Base-by-base conservation (phyloP, 1,140 invertebrate genomes). In the Ptiloglossa arizonensis region DNA sequence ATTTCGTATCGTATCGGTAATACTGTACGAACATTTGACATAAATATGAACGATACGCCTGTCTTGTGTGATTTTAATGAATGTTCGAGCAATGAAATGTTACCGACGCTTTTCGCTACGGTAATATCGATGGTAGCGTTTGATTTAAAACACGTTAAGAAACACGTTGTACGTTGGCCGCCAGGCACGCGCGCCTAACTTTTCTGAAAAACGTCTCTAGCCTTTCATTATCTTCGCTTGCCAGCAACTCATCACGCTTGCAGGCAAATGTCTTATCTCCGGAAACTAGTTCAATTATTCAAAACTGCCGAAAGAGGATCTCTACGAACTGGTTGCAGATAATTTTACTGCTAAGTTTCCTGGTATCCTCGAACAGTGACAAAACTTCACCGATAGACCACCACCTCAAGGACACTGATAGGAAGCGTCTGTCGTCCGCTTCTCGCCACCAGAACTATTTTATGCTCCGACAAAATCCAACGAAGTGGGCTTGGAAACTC, bases 261-360 rank as follows among this genome's bases (percentile, higher is more conserved):
- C 74, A 83, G 82, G 83, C 50, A 67, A 74, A 74, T 35, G 73
- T 72, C 87, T 88, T 89, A 88, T 89, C 86, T 85, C 66, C 50
- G 27, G 80, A 89, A 89, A 89, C 83, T 89, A 87, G 64, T 83
- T 86, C 86, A 86, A 89, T 87, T 86, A 89, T 86, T 89, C 83
- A 83, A 84, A 85, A 88, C 76, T 81, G 57, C 68, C 64, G 73
- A 80, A 83, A 80, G 71, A 79, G 70, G 46, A 63, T 72, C 74
- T 59, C 41, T 24, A 56, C 66, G 54, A 67, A 62, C 41, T 17
- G 72, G 56, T 71, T 69, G 60, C 44, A 66, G 72, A 22, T 69
- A 46, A 70, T 78, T 75, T 82, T 50, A 48, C 56, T 52, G 60
- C 27, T 56, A 81, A 81, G 73, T 83, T 83, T 41, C 63, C n/a